Base-by-base conservation (phyloP, 2,888 invertebrate species). In the Pollenia amentaria region DNA sequence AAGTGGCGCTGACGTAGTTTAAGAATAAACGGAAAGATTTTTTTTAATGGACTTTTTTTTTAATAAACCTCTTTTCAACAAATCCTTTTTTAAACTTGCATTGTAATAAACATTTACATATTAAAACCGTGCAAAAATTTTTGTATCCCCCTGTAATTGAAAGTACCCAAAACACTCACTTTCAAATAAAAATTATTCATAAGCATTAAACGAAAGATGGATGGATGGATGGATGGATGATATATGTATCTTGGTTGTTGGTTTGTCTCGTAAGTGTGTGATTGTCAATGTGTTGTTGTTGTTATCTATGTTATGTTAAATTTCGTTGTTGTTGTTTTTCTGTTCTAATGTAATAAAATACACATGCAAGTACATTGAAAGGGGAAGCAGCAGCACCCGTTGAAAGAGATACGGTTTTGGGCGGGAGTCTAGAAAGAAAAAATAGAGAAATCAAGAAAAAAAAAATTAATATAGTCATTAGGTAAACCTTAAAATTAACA, bases 401-500 rank as follows among this genome's bases (percentile, higher is more conserved):
- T 21, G 42, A 18, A 67, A 53, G 16, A 48, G 79, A 21, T 76
- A 55, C 21, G 65, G 53, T 72, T 80, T 29, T 44, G 70, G 55
- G 44, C 29, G 11, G 38, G 6, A 18, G 64, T 60, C 18, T 46
- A 18, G 16, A 51, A 72, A n/a, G 21, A 21, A 72, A 51, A 57
- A 11, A 29, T 29, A 16, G 18, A 48, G 40, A 21, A 40, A 38
- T 60, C 29, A 48, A 18, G 16, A 57, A 55, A 72, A 62, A 42
- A 77, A 87, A 87, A 81, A 84, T 84, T 87, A 84, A 87, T 84
- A 87, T 69, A 84, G 87, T 87, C 84, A 87, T 87, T 87, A 84
- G 87, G 84, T 87, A 87, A 87, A 87, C 87, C 87, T 84, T 73
- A 84, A 87, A 84, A 87, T 84, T 87, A 87, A 87, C 77, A 87